Percentiles rank a stretch among this genome's conserved stretches.
Conservation (phyloP, 1,140 invertebrate genomes). For the Scylla paramamosain region DNA sequence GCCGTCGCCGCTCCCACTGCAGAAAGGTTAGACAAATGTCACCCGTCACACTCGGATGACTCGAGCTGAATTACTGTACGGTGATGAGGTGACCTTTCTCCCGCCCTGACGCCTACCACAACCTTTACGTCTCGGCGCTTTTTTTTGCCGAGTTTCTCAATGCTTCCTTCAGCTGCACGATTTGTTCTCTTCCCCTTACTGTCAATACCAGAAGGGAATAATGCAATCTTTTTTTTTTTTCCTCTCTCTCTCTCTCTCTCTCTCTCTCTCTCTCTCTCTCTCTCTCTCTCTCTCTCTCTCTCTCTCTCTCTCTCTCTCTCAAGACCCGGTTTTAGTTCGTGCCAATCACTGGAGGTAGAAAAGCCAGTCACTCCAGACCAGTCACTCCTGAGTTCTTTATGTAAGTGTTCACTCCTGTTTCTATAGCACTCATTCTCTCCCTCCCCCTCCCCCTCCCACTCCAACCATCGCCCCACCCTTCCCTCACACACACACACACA, state of each 20-base stretch:
- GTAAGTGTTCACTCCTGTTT: not conserved
- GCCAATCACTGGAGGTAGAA: slow-evolving; percentile 9
- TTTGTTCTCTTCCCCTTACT: not conserved
- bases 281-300: slow-evolving; percentile 1
- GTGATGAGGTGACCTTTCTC: slow-evolving; percentile 55
- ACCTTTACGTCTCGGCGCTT: slow-evolving; percentile 16
- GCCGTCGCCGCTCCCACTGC: slow-evolving; percentile 27
- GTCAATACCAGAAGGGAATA: not conserved
- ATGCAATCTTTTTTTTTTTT: not conserved
- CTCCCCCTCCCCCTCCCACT: not conserved
- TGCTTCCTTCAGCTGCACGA: not conserved
- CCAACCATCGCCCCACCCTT: not conserved
- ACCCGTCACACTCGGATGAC: slow-evolving; percentile 69
- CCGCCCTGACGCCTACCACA: slow-evolving; percentile 26
- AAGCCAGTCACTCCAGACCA: not conserved
- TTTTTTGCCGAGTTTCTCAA: slow-evolving; percentile 28
- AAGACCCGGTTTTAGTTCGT: not conserved
- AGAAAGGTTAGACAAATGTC: slow-evolving; percentile 73
- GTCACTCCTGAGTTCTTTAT: slow-evolving; percentile 4
- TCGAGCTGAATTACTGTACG: slow-evolving; percentile 70
- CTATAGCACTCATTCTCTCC: not conserved
- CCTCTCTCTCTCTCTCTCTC: not conserved
- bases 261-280: slow-evolving; percentile 32
- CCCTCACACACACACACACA: not conserved
- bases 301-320: not conserved